Percentiles rank a stretch among this genome's conserved stretches.
Conservation (phyloP, 2,888 invertebrate genomes). For the Synanthedon andrenaeformis region DNA sequence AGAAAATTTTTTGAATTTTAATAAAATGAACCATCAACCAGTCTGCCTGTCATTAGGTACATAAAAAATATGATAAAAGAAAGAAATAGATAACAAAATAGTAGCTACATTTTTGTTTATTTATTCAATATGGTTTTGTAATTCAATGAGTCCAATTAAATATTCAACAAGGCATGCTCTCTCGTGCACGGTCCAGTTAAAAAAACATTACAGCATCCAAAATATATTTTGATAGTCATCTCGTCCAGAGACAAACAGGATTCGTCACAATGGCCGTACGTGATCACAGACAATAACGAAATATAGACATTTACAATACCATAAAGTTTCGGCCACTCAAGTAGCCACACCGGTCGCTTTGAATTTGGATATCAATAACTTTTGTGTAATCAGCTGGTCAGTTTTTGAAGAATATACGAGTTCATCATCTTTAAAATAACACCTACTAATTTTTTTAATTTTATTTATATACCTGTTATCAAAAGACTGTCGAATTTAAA, state of each 20-base stretch:
- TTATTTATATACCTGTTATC: too few species aligned
- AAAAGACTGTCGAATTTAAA: too few species aligned
- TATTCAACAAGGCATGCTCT: slow-evolving; percentile 28
- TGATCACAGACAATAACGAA: slow-evolving; percentile 53
- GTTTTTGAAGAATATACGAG: neutral
- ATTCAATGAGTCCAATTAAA: slow-evolving; percentile 30
- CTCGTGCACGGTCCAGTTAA: slow-evolving; percentile 58
- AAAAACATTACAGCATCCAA: slow-evolving; percentile 61
- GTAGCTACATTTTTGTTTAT: too few species aligned
- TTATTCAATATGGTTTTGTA: too few species aligned
- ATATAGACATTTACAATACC: slow-evolving; percentile 2
- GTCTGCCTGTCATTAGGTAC: too few species aligned
- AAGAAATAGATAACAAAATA: too few species aligned
- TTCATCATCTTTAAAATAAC: neutral
- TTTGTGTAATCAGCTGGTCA: slow-evolving; percentile 28
- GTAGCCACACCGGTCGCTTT: slow-evolving; percentile 12
- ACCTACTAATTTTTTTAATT: neutral
- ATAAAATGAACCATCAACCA: too few species aligned
- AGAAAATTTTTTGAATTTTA: too few species aligned
- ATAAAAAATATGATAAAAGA: too few species aligned
- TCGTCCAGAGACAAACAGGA: slow-evolving; percentile 28
- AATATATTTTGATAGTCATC: slow-evolving; percentile 31
- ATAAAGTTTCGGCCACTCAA: slow-evolving; percentile 13
- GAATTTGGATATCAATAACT: slow-evolving; percentile 32
- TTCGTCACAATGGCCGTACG: slow-evolving; percentile 37